Evolutionary conservation across 1,140 invertebrate species (phyloP).

Genomic region (Atta texana): DNA sequence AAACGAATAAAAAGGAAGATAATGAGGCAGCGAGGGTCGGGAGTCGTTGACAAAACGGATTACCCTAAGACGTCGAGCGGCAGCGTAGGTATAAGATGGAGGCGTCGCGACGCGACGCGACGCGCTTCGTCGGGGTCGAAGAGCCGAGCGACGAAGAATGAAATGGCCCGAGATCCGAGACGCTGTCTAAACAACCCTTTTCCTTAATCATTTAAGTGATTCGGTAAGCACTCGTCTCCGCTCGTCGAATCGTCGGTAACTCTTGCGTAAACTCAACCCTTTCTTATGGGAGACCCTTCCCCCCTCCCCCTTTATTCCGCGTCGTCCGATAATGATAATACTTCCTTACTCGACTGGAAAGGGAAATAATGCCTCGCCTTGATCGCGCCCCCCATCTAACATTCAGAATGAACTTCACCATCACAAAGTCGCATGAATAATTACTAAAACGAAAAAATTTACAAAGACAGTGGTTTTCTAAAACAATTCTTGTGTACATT

Average conservation of each 20-base stretch:
- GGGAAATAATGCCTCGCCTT: constrained; percentile 66
- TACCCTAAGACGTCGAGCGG: constrained; percentile 75
- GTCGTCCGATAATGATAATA: constrained; percentile 79
- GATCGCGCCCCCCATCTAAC: constrained; percentile 57
- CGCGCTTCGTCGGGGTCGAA: constrained; percentile 45
- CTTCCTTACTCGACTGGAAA: constrained; percentile 61
- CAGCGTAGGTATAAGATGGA: constrained; percentile 53
- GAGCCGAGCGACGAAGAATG: constrained; percentile 71
- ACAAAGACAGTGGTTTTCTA: background rate
- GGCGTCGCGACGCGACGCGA: constrained; percentile 50
- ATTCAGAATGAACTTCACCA: constrained; percentile 35
- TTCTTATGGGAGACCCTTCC: constrained; percentile 74
- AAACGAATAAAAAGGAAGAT: constrained; percentile 76
- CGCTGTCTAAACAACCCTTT: constrained; percentile 86
- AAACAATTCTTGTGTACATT: background rate
- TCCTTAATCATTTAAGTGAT: constrained; percentile 86
- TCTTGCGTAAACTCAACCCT: constrained; percentile 83
- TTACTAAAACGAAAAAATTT: background rate
- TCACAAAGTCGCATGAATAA: constrained; percentile 29
- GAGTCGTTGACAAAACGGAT: constrained; percentile 85
- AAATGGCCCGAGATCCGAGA: constrained; percentile 79
- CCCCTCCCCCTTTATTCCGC: constrained; percentile 9
- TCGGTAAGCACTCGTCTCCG: constrained; percentile 82
- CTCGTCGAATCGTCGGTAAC: constrained; percentile 81
- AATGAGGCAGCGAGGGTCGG: constrained; percentile 79